Evolutionary conservation across 2,797 vertebrate genomes (phyloP), one percentile per base, ranked within the genome.

Genomic region (Tokudaia muenninki): DNA sequence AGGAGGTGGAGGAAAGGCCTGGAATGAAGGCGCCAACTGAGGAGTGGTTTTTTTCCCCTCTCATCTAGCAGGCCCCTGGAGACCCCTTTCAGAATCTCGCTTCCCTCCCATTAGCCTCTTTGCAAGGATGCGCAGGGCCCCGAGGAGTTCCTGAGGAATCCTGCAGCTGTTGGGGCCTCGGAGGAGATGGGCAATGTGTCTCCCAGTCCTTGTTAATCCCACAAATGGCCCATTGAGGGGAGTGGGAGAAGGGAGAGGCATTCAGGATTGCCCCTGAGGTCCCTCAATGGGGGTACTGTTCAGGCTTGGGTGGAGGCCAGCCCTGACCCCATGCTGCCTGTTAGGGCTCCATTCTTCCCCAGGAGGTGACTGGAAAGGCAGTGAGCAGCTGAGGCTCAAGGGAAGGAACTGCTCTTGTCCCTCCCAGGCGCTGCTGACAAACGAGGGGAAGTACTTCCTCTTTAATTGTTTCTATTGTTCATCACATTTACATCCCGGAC

Each of bases 201-300:
- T 96, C 94, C 97, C 67, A 0, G 91, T 79, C 97, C 97, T 98
- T 81, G 41, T 98, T 97, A 94, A 34, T 3, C 0, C 95, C 75
- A 95, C 97, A 98, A 98, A 96, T 94, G 96, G 97, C 72, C 94
- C 95, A 97, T 98, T 98, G 98, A 98, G 91, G 97, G 94, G 26
- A 98, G 50, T 97, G 92, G 96, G 96, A 37, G 31, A 98, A 98
- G 95, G 97, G 92, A 87, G 44, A 65, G 97, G 95, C 93, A 96
- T 95, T 94, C 89, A 97, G 87, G 74, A 87, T 96, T 57, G 72
- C 96, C 97, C 96, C 94, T 75, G 37, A 97, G 94, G 88, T 83
- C 98, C 91, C 96, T 98, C 98, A 98, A 94, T 98, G 97, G 96
- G 97, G 96, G 44, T 92, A 97, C 97, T 98, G 98, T 98, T 93